A percentile compares a stretch with the other conserved stretches of the same genome.
These are phyloP conservation scores for Oligia latruncula DNA, from an alignment of 2,888 invertebrate species.

Conservation along the genomic window DNA sequence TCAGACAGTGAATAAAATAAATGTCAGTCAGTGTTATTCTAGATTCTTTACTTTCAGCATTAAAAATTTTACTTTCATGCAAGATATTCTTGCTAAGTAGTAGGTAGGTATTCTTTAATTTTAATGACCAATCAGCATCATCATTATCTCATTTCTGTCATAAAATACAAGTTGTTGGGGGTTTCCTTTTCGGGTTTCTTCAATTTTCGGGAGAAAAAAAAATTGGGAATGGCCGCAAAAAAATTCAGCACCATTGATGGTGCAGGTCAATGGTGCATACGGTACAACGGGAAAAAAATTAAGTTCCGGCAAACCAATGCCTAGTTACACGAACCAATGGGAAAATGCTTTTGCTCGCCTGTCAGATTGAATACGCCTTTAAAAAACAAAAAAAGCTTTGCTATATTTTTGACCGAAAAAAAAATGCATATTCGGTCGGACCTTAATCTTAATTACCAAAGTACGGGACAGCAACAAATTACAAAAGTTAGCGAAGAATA, in stretches of 20 bases:
- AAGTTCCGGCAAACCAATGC: not conserved
- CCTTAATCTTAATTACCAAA: not conserved
- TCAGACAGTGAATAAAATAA: constrained; percentile 30
- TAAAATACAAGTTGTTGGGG: not conserved
- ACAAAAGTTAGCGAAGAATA: not conserved
- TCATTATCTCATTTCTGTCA: not conserved
- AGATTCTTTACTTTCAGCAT: not conserved
- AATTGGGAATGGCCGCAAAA: not conserved
- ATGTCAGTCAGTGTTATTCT: constrained; percentile 26
- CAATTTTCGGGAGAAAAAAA: not conserved
- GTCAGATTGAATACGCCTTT: not conserved
- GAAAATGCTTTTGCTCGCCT: too few relatives aligned
- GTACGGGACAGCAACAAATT: not conserved
- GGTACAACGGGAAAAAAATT: too few relatives aligned
- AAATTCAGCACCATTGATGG: not conserved
- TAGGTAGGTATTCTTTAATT: not conserved
- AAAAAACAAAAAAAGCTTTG: not conserved
- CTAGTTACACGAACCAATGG: too few relatives aligned
- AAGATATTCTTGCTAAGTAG: constrained; percentile 4
- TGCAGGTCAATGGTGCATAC: too few relatives aligned
- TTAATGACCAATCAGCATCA: not conserved
- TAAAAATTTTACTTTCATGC: constrained; percentile 8
- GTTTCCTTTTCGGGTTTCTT: not conserved
- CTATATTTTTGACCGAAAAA: not conserved
- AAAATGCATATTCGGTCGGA: not conserved